Evolutionary conservation across 2,797 vertebrate species (phyloP).

Genomic region (Smutsia gigantea): DNA sequence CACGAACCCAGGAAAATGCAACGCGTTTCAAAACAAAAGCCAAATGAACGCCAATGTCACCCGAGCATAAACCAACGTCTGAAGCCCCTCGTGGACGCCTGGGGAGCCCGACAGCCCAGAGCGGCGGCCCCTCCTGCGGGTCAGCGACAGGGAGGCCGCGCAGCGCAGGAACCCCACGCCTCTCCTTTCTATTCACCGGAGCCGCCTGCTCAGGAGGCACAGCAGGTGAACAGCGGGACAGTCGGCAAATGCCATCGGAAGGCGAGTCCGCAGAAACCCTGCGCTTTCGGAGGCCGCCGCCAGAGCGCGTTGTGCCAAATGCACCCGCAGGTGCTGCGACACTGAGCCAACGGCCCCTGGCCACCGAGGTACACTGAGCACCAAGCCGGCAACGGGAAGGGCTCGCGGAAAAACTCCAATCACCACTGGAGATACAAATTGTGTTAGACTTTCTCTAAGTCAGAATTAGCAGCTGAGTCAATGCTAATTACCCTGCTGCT

Average conservation of each 20-base stretch:
- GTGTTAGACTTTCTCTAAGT: background rate
- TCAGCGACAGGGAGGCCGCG: too few relatives aligned
- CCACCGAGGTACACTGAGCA: accelerated
- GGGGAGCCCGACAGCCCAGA: accelerated
- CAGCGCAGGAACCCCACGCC: too few relatives aligned
- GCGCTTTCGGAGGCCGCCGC: too few relatives aligned
- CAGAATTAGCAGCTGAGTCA: background rate
- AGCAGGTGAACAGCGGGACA: too few relatives aligned
- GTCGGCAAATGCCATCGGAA: too few relatives aligned
- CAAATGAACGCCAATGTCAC: accelerated
- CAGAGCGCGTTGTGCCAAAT: accelerated
- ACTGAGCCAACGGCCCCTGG: background rate
- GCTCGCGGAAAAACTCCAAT: background rate
- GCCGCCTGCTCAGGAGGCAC: too few relatives aligned
- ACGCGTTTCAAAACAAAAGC: background rate
- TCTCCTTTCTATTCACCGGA: too few relatives aligned
- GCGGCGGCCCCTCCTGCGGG: accelerated
- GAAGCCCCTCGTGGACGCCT: accelerated
- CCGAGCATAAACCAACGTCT: accelerated
- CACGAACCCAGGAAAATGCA: background rate
- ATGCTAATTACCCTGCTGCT: accelerated
- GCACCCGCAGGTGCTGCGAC: background rate
- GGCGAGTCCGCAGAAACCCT: accelerated
- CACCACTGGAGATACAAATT: accelerated
- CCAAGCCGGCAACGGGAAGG: background rate